Evolutionary conservation across 2,797 vertebrate species (phyloP).

Genomic region (Premnoplex brunnescens): DNA sequence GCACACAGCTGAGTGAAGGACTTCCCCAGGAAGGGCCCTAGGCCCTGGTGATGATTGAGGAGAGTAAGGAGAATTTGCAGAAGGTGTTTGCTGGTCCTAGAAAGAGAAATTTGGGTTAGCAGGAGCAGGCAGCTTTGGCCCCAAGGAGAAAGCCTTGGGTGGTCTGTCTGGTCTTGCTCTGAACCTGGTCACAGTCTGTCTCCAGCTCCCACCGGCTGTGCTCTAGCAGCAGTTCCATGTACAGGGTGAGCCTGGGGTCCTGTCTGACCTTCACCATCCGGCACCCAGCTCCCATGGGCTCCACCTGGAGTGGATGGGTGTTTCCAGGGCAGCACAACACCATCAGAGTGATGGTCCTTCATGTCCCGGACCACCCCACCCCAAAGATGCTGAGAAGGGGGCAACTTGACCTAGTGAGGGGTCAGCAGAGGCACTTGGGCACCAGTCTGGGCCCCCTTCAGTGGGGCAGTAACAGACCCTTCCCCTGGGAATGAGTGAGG

Average conservation of each 20-base stretch:
- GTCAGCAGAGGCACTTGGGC: background rate
- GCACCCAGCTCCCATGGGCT: background rate
- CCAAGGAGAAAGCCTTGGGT: background rate
- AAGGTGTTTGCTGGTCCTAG: background rate
- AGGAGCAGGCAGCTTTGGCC: background rate
- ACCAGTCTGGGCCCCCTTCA: background rate
- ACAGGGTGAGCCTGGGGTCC: fast-evolving
- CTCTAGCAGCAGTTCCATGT: background rate
- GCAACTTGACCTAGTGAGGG: fast-evolving
- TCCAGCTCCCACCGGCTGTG: background rate
- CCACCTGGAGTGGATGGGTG: background rate
- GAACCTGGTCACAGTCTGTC: background rate
- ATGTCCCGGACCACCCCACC: background rate
- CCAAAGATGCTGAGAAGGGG: fast-evolving
- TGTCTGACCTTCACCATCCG: background rate
- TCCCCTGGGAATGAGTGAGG: background rate
- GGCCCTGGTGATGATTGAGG: fast-evolving
- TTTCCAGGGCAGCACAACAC: background rate
- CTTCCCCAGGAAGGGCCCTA: background rate
- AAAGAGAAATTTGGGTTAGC: background rate
- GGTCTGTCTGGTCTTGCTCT: background rate
- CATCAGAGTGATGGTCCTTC: background rate
- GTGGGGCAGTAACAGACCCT: background rate
- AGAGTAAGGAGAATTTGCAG: background rate
- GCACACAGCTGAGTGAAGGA: background rate